Conservation (phyloP, 2,888 invertebrate species). For the Psylliodes chrysocephalus region DNA sequence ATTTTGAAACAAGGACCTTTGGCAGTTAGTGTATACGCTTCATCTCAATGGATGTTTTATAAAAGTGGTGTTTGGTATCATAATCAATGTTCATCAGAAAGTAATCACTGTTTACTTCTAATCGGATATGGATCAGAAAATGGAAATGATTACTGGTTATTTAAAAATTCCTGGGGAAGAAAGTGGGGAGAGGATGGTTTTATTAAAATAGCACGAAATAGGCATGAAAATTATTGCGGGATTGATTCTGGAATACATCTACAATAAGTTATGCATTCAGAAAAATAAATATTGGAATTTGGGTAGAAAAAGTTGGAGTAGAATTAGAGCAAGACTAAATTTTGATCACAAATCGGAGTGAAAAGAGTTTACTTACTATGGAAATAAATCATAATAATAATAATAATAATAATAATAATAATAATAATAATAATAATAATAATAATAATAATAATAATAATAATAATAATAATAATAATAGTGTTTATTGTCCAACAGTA, state of each 20-base stretch:
- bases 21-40: constrained; percentile 25
- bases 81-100: constrained; percentile 21
- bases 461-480: no score
- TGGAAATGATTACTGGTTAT: constrained; percentile 65
- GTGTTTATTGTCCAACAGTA: no score
- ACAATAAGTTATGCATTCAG: no score
- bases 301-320: no score
- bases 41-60: constrained; percentile 33
- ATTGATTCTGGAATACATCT: constrained; percentile 10
- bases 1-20: constrained; percentile 27
- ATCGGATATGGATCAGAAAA: constrained; percentile 34
- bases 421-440: no score
- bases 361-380: no score
- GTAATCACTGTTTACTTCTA: constrained; percentile 29
- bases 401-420: no score
- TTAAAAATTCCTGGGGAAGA: constrained; percentile 72
- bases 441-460: no score
- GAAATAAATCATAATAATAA: no score
- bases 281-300: no score
- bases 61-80: constrained; percentile 36
- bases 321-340: no score
- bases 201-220: constrained; percentile 39
- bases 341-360: no score
- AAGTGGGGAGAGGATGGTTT: constrained; percentile 42
- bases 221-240: constrained; percentile 35